These are phyloP conservation scores for Cyprinella venusta DNA, from an alignment of 2,797 vertebrate species.

Conservation along the genomic window DNA sequence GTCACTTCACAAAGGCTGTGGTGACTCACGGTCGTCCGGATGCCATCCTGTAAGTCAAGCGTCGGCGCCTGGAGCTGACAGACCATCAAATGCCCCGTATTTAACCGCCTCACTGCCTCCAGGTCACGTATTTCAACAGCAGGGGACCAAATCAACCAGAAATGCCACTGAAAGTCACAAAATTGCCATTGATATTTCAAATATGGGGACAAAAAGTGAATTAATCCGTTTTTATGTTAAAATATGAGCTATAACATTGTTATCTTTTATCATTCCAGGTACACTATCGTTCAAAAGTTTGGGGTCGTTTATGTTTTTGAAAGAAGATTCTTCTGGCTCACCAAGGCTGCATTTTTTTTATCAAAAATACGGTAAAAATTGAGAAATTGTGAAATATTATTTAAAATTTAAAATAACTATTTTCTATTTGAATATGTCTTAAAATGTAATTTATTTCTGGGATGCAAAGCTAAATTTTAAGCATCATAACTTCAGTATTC, in stretches of 20 bases:
- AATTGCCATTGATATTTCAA: not conserved
- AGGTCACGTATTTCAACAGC: not conserved
- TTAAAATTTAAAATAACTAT: not conserved
- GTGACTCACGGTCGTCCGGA: slow-evolving; percentile 60
- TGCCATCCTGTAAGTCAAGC: slow-evolving; percentile 43
- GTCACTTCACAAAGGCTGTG: slow-evolving; percentile 48
- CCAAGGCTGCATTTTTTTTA: not conserved
- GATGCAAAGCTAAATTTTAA: not conserved
- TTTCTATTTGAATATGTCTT: not conserved
- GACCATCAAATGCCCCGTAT: slow-evolving; percentile 17
- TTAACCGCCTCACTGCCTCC: slow-evolving; percentile 20
- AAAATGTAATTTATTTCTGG: not conserved
- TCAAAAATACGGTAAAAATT: not conserved
- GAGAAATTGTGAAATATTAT: not conserved
- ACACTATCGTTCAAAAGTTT: not conserved
- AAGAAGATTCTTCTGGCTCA: not conserved
- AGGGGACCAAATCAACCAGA: not conserved
- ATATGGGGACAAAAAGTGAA: not conserved
- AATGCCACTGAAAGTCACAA: not conserved
- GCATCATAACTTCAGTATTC: too few relatives aligned
- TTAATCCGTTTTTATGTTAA: not conserved
- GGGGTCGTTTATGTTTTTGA: not conserved
- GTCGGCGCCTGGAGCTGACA: slow-evolving; percentile 36
- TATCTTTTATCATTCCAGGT: not conserved
- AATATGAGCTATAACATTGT: not conserved